phyloP scores from a whole-genome alignment of 2,113 vertebrate genomes.

The Microcebus tavaratra region DNA sequence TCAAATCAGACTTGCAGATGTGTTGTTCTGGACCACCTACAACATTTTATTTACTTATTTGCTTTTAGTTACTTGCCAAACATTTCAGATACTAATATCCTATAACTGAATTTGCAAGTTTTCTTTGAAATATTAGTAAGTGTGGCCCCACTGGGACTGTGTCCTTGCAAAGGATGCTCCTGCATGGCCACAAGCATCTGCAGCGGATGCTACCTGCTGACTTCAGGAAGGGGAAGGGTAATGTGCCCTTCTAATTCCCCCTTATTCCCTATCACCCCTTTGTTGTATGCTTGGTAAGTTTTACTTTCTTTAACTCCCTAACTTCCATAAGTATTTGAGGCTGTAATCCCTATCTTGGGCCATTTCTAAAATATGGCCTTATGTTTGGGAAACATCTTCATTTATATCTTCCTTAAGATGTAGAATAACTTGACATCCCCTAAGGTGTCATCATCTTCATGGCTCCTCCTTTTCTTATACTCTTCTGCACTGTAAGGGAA shows the following conservation, averaged over 20 bases:
- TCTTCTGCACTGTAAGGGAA: constrained; percentile 10
- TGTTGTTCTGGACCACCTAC: not conserved
- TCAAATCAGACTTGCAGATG: not conserved
- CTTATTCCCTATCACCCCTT: rapidly evolving
- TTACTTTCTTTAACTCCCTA: not conserved
- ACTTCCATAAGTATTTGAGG: not conserved
- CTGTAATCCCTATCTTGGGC: not conserved
- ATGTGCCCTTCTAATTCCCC: rapidly evolving
- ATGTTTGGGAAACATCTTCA: not conserved
- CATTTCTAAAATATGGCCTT: constrained; percentile 3
- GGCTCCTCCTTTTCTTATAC: rapidly evolving
- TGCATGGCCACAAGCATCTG: rapidly evolving
- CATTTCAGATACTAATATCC: not conserved
- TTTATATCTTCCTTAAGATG: not conserved
- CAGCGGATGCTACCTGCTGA: rapidly evolving
- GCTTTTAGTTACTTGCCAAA: not conserved
- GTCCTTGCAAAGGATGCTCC: too few relatives aligned
- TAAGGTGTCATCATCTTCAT: not conserved
- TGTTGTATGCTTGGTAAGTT: too few relatives aligned
- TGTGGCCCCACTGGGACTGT: not conserved
- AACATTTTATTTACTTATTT: not conserved
- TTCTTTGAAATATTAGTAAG: not conserved
- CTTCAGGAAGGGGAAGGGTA: too few relatives aligned
- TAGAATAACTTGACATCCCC: not conserved
- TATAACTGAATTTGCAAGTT: not conserved